phyloP scores from a whole-genome alignment of 2,113 vertebrate genomes.

The Prionailurus bengalensis region DNA sequence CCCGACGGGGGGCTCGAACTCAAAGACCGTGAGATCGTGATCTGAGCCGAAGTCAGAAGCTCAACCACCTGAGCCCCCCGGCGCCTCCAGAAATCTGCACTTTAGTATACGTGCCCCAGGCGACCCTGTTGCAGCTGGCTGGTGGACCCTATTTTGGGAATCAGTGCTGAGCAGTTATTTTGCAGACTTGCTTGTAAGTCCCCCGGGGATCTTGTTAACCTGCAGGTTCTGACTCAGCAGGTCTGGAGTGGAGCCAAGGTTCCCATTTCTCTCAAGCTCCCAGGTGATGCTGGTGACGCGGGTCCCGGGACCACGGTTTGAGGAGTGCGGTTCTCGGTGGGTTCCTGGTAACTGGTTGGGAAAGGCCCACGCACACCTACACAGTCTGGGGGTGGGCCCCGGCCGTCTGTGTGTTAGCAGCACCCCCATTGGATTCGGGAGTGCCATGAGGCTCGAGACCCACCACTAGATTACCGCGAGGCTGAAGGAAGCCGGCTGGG shows the following conservation, averaged over 20 bases:
- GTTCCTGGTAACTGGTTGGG: background rate
- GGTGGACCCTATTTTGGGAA: background rate
- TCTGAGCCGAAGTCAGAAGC: no score
- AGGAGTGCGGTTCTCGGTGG: background rate
- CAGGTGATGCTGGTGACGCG: background rate
- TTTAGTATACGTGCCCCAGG: background rate
- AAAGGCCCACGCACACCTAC: background rate
- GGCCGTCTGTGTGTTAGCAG: background rate
- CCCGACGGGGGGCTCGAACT: no score
- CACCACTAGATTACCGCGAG: background rate
- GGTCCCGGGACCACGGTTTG: background rate
- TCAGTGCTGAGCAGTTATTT: background rate
- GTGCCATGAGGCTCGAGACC: background rate
- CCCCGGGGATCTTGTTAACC: background rate
- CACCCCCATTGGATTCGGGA: background rate
- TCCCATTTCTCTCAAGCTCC: background rate
- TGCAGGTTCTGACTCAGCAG: background rate
- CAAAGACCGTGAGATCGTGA: no score
- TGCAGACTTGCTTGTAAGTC: background rate
- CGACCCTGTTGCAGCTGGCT: background rate
- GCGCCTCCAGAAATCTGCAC: background rate
- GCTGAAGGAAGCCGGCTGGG: background rate
- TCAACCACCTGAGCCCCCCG: no score
- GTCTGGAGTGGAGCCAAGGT: background rate
- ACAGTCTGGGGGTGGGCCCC: background rate